Base-by-base conservation (phyloP, 2,888 invertebrate species). In the Orthonychiurus folsomi region DNA sequence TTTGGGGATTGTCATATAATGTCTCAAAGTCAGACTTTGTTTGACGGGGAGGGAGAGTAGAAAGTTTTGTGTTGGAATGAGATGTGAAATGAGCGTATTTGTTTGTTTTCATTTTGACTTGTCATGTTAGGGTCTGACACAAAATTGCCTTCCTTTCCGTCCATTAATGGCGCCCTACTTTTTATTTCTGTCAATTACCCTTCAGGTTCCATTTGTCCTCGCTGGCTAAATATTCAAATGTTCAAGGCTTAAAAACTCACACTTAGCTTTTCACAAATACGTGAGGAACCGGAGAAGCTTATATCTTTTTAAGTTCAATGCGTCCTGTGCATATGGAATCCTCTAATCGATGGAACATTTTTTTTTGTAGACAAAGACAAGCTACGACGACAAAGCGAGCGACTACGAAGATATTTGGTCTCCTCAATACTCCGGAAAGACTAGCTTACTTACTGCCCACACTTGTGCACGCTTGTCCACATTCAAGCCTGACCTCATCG, bases 351-450 rank as follows among this genome's bases (percentile, higher is more conserved):
- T 56, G 54, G 27, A 24, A 23, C 20, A 47, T 60, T 60, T 37
- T 37, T 37, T 50, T 20, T 28, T 58, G 26, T 57, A 60, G 50
- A 55, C 63, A 69, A 72, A 70, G 65, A 72, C 72, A 56, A 62
- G 60, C 26, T 69, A 69, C 37, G 87, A 89, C 66, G 94, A 94
- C 76, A 93, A 93, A 80, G 86, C 89, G 55, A 93, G 93, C 73
- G 94, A 94, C 78, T 94, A 94, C 76, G 94, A 94, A 79, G 94
- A 94, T 76, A 86, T 94, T 73, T 94, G 94, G 93, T 70, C 69
- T 37, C 71, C 54, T 15, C 52, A 59, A 23, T 25, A 59, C 52
- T 50, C 26, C 15, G 27, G 52, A 18, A 53, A 27, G 21, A 54
- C 12, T 27, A n/a, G n/a, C n/a, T n/a, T n/a, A n/a, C 37, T 15